These are phyloP conservation scores for Pentamera pediparva DNA, from an alignment of 53 echinoderm and acorn worm species.

Conservation along the genomic window DNA sequence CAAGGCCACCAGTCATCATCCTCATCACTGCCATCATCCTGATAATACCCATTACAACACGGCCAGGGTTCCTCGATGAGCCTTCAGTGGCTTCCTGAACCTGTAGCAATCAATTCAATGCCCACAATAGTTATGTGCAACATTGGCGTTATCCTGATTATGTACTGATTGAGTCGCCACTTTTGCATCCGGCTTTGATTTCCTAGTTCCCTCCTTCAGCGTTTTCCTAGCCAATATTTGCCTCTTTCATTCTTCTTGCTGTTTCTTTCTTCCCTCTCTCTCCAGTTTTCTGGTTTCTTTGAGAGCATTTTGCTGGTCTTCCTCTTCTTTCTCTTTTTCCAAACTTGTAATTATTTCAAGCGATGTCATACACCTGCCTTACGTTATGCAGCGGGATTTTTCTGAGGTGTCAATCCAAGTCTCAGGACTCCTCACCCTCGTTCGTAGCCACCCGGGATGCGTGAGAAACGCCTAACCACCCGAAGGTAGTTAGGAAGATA, in stretches of 20 bases:
- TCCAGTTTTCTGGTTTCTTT: neutral
- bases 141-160: neutral
- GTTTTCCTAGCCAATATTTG: neutral
- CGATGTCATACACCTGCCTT: conserved; percentile 16
- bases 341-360: neutral
- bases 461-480: too few species aligned
- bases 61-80: too few species aligned
- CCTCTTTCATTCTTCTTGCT: neutral
- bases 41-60: too few species aligned
- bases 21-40: too few species aligned
- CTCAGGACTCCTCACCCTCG: too few species aligned
- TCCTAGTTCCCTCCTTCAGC: neutral
- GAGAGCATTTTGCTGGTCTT: neutral
- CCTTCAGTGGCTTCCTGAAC: too few species aligned
- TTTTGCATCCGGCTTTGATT: neutral
- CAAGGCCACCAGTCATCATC: too few species aligned
- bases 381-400: neutral
- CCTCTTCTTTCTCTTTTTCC: neutral
- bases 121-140: neutral
- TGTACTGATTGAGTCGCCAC: neutral
- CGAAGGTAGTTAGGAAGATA: too few species aligned
- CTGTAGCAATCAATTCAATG: neutral
- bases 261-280: neutral
- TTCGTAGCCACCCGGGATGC: too few species aligned
- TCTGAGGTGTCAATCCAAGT: neutral